These are phyloP conservation scores for Fregata magnificens DNA, from an alignment of 2,113 vertebrate species.

Conservation along the genomic window DNA sequence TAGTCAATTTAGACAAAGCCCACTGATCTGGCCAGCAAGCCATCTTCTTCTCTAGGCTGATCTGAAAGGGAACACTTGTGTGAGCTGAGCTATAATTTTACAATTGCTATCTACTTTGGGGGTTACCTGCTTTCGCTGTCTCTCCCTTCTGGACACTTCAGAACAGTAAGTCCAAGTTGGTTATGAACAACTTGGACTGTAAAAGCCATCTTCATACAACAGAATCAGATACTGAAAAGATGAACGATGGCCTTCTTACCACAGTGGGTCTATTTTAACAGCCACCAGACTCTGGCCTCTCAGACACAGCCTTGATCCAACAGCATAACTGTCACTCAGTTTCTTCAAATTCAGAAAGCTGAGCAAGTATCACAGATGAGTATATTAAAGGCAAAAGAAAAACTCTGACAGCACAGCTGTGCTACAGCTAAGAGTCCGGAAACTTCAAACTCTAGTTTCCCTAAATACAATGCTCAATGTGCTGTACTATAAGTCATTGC, in stretches of 20 bases:
- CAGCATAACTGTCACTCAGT: not conserved
- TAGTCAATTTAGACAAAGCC: not conserved
- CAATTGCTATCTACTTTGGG: too few species aligned
- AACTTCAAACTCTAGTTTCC: not conserved
- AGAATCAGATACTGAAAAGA: not conserved
- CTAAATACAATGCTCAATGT: not conserved
- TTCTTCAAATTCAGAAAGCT: not conserved
- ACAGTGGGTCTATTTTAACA: accelerated
- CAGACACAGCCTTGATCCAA: not conserved
- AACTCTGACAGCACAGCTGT: not conserved
- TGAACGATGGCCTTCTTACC: not conserved
- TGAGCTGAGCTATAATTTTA: not conserved
- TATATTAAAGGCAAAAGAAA: not conserved
- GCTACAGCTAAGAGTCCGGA: not conserved
- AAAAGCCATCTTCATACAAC: not conserved
- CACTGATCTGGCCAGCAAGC: not conserved
- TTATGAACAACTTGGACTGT: not conserved
- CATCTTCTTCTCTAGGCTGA: not conserved
- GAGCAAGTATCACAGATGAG: not conserved
- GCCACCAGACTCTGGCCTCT: not conserved
- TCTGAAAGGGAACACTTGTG: not conserved
- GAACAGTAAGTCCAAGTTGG: not conserved
- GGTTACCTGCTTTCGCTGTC: not conserved
- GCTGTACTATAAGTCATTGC: not conserved
- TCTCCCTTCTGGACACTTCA: not conserved